Percentiles rank a stretch among this genome's conserved stretches.
Evolutionary conservation across 2,888 invertebrate species (phyloP).

Genomic region (Anthophora plumipes): DNA sequence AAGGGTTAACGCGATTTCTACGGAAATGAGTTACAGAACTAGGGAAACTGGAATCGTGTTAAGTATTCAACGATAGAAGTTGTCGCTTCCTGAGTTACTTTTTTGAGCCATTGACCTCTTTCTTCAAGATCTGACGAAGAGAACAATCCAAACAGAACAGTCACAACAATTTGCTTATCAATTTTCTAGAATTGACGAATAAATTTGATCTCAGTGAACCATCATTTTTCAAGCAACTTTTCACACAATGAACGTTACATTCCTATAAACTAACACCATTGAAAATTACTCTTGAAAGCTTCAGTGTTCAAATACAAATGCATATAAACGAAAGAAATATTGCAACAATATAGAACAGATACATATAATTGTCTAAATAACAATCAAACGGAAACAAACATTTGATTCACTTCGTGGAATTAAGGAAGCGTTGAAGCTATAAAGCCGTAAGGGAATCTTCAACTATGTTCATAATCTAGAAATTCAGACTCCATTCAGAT

Average conservation of each 20-base stretch:
- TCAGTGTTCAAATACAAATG: neutral
- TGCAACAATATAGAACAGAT: neutral
- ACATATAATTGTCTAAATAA: neutral
- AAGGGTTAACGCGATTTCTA: conserved; percentile 9
- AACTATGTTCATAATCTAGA: conserved; percentile 57
- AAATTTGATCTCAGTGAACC: no score
- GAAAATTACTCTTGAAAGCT: neutral
- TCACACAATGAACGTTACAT: no score
- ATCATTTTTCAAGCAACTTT: no score
- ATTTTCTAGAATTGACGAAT: neutral
- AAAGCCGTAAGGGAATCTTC: conserved; percentile 46
- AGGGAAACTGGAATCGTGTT: conserved; percentile 10
- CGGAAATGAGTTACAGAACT: conserved; percentile 4
- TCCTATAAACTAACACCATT: no score
- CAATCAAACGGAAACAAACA: conserved; percentile 48
- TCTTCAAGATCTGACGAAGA: neutral
- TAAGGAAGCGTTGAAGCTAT: conserved; percentile 55
- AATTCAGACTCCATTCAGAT: conserved; percentile 42
- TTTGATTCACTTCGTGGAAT: conserved; percentile 45
- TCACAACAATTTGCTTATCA: no score
- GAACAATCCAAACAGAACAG: neutral
- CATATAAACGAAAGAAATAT: neutral
- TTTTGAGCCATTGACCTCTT: neutral
- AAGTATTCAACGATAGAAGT: neutral
- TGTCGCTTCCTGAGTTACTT: neutral